Evolutionary conservation across 1,140 invertebrate genomes (phyloP).

Genomic region (Paraescarpia echinospica): DNA sequence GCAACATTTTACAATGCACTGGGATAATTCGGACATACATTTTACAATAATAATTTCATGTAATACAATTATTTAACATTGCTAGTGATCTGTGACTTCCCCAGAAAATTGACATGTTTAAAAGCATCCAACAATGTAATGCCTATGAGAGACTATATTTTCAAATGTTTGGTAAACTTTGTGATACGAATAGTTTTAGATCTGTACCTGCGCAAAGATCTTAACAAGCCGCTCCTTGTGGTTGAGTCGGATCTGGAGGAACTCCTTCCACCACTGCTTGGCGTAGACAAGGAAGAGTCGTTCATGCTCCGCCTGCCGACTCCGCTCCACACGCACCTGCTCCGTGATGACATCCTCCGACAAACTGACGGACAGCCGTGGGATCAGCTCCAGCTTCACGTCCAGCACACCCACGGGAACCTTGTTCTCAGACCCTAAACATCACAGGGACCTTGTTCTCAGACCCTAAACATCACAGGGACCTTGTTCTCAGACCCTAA

Average conservation of each 20-base stretch:
- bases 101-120: too few relatives aligned
- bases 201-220: slow-evolving; percentile 61
- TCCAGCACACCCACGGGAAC: slow-evolving; percentile 57
- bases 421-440: slow-evolving; percentile 52
- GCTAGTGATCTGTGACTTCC: too few relatives aligned
- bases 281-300: slow-evolving; percentile 57
- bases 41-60: too few relatives aligned
- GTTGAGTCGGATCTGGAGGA: slow-evolving; percentile 52
- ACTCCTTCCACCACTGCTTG: slow-evolving; percentile 62
- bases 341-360: slow-evolving; percentile 47
- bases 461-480: slow-evolving; percentile 45
- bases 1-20: too few relatives aligned
- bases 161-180: too few relatives aligned
- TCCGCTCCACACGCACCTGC: slow-evolving; percentile 48
- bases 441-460: slow-evolving; percentile 52
- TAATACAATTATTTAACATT: too few relatives aligned
- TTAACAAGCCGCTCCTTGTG: slow-evolving; percentile 58
- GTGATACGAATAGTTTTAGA: too few relatives aligned
- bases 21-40: too few relatives aligned
- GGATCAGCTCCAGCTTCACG: slow-evolving; percentile 53
- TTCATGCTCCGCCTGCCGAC: slow-evolving; percentile 53
- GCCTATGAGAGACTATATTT: too few relatives aligned
- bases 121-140: too few relatives aligned
- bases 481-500: slow-evolving; percentile 54
- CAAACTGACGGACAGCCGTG: slow-evolving; percentile 42